A percentile compares a stretch with the other conserved stretches of the same genome.
phyloP scores from a whole-genome alignment of 2,113 vertebrate genomes.

The Amazona vittata region DNA sequence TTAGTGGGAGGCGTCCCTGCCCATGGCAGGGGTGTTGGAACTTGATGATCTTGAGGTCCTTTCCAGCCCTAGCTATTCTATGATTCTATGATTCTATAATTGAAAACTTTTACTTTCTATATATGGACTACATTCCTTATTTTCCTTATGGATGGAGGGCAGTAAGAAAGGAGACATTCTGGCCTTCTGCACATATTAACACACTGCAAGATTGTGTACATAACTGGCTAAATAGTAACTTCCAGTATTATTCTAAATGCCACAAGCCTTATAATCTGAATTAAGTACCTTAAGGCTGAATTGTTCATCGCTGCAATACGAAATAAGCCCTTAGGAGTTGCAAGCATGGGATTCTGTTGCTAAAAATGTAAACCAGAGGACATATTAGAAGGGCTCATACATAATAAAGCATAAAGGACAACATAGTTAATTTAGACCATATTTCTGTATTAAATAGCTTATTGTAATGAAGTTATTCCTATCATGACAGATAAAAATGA shows the following conservation, averaged over 20 bases:
- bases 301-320: constrained; percentile 7
- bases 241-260: constrained; percentile 36
- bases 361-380: constrained; percentile 13
- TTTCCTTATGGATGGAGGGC: neutral
- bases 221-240: constrained; percentile 17
- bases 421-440: neutral
- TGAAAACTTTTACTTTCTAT: neutral
- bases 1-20: too few species aligned
- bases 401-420: neutral
- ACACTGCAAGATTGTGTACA: neutral
- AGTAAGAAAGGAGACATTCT: neutral
- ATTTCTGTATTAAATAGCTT: constrained; percentile 23
- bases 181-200: neutral
- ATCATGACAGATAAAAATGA: constrained; percentile 23
- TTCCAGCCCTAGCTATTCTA: too few species aligned
- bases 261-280: constrained; percentile 18
- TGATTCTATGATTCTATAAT: too few species aligned
- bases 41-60: too few species aligned
- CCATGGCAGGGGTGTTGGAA: too few species aligned
- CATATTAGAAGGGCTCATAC: neutral
- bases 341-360: neutral
- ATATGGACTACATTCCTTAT: neutral
- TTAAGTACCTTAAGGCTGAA: neutral
- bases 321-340: constrained; percentile 30
- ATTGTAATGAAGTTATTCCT: neutral